Evolutionary conservation across 2,888 invertebrate species (phyloP).

Genomic region (Phaedon cochleariae): DNA sequence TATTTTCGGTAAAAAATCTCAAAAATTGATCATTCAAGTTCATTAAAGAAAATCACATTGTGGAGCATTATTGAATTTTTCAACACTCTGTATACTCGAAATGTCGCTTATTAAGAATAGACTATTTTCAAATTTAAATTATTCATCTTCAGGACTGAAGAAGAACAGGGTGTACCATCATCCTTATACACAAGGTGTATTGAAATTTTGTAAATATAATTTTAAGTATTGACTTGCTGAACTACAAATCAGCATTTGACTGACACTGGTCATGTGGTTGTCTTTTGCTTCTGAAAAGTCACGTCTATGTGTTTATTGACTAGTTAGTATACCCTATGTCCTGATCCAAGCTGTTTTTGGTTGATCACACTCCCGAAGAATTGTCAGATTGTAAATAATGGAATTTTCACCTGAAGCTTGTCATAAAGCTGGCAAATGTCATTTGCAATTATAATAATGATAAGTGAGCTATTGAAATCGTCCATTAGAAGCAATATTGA

Average conservation of each 20-base stretch:
- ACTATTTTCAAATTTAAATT: no score
- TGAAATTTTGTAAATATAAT: slow-evolving; percentile 51
- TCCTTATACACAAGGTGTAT: no score
- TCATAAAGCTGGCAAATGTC: background rate
- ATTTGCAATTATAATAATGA: background rate
- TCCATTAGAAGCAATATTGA: background rate
- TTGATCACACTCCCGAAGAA: background rate
- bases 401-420: background rate
- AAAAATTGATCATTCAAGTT: no score
- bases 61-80: no score
- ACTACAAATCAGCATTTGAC: slow-evolving; percentile 37
- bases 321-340: slow-evolving; percentile 22
- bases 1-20: no score
- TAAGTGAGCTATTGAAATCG: background rate
- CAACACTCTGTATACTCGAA: no score
- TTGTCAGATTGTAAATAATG: background rate
- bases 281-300: slow-evolving; percentile 28
- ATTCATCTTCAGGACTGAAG: no score
- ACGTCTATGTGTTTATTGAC: slow-evolving; percentile 28
- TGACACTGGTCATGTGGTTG: slow-evolving; percentile 36
- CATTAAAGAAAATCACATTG: no score
- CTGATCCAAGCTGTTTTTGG: background rate
- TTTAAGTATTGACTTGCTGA: slow-evolving; percentile 46
- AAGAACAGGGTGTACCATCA: no score
- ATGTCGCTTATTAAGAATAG: no score